Conservation (phyloP, 2,888 invertebrate species). For the Iselma pallidipennis region DNA sequence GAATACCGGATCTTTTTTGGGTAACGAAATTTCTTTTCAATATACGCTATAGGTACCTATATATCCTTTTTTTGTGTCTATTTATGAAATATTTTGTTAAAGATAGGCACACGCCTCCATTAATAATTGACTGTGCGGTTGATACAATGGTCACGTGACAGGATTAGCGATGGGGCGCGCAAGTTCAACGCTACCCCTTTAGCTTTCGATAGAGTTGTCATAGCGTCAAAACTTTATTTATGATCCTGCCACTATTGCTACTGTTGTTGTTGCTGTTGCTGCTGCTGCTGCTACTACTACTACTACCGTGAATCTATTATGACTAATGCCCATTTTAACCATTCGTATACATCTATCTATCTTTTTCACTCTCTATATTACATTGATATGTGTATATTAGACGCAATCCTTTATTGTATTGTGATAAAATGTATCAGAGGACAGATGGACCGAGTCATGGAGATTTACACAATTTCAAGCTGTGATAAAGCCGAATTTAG, state of each 20-base stretch:
- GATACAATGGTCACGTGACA: slow-evolving; percentile 47
- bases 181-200: slow-evolving; percentile 46
- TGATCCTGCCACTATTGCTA: slow-evolving; percentile 23
- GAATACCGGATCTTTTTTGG: slow-evolving; percentile 33
- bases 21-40: slow-evolving; percentile 16
- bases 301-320: slow-evolving; percentile 31
- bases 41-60: no score
- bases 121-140: slow-evolving; percentile 34
- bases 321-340: slow-evolving; percentile 32
- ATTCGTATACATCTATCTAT: background rate
- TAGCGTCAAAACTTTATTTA: slow-evolving; percentile 41
- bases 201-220: slow-evolving; percentile 50
- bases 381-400: slow-evolving; percentile 14
- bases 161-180: slow-evolving; percentile 42
- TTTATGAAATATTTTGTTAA: background rate
- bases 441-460: slow-evolving; percentile 46
- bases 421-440: slow-evolving; percentile 38
- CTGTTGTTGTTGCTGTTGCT: background rate
- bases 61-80: background rate
- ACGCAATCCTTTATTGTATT: slow-evolving; percentile 34
- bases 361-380: background rate
- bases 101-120: slow-evolving; percentile 7
- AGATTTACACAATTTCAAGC: slow-evolving; percentile 32
- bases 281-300: background rate
- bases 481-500: background rate